These are phyloP conservation scores for Phoxinus phoxinus DNA, from an alignment of 2,113 vertebrate genomes.

Conservation along the genomic window DNA sequence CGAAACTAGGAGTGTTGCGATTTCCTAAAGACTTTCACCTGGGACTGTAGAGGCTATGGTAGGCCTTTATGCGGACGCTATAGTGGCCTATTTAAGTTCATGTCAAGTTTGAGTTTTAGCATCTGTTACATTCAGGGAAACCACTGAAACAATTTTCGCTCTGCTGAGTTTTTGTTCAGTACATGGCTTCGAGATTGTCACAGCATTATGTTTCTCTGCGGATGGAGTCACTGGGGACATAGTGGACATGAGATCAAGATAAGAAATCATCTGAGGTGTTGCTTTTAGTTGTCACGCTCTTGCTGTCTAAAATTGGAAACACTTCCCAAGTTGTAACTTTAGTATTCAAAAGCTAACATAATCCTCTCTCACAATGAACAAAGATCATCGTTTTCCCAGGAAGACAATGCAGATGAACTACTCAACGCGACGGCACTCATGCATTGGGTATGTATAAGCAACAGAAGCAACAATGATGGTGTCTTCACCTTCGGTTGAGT, in stretches of 20 bases:
- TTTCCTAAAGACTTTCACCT: neutral
- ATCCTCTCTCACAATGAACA: slow-evolving; percentile 71
- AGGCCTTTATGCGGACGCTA: neutral
- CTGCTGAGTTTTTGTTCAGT: neutral
- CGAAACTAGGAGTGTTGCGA: neutral
- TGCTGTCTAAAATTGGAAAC: neutral
- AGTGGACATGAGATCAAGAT: slow-evolving; percentile 10
- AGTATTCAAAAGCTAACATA: neutral
- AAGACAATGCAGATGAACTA: slow-evolving; percentile 73
- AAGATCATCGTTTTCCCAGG: slow-evolving; percentile 74
- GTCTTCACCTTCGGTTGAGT: neutral
- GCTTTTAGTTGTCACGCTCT: neutral
- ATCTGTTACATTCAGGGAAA: neutral
- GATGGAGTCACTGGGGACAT: slow-evolving; percentile 5
- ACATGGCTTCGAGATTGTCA: neutral
- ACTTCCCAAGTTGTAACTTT: neutral
- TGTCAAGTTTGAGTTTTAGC: neutral
- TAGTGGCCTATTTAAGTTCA: neutral
- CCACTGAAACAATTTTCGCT: neutral
- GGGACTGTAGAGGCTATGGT: neutral
- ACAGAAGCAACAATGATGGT: neutral
- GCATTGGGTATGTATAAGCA: slow-evolving; percentile 76
- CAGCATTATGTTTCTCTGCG: slow-evolving; percentile 7
- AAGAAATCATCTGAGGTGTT: slow-evolving; percentile 39
- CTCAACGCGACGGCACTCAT: slow-evolving; percentile 81